Percentiles rank a stretch among this genome's conserved stretches.
Evolutionary conservation across 92 coral and sea anemone species (phyloP).

Genomic region (Paramuricea clavata): DNA sequence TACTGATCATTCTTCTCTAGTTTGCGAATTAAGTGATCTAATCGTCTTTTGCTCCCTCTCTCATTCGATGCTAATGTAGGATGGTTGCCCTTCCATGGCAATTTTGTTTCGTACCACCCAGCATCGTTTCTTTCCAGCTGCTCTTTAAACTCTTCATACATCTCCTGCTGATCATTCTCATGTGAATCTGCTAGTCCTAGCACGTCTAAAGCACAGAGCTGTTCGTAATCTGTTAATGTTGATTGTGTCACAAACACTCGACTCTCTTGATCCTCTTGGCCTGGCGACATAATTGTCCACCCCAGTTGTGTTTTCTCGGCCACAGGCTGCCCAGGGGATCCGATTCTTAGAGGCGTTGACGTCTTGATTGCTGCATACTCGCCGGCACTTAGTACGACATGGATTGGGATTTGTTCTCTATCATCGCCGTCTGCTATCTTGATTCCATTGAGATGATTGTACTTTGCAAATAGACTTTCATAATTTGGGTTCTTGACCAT

Average conservation of each 20-base stretch:
- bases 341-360: background rate
- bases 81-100: conserved; percentile 48
- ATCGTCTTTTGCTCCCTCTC: background rate
- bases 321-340: conserved; percentile 33
- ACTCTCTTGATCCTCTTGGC: conserved; percentile 3
- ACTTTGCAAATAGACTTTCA: background rate
- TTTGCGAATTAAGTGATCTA: conserved; percentile 9
- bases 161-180: conserved; percentile 32
- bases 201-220: conserved; percentile 19
- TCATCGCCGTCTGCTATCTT: background rate
- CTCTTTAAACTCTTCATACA: conserved; percentile 29
- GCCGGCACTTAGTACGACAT: conserved; percentile 33
- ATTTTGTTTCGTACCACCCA: conserved; percentile 42
- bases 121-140: conserved; percentile 21
- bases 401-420: conserved; percentile 19
- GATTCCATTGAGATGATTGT: conserved; percentile 17
- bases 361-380: conserved; percentile 34
- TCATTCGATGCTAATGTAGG: conserved; percentile 8
- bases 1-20: conserved; percentile 3
- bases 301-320: conserved; percentile 29
- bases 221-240: conserved; percentile 19
- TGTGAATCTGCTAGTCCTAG: conserved; percentile 20
- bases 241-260: conserved; percentile 32
- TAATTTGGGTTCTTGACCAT: conserved; percentile 16
- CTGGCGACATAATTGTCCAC: conserved; percentile 33